These are phyloP conservation scores for Tetramorium bicarinatum DNA, from an alignment of 2,888 invertebrate genomes.

Conservation along the genomic window DNA sequence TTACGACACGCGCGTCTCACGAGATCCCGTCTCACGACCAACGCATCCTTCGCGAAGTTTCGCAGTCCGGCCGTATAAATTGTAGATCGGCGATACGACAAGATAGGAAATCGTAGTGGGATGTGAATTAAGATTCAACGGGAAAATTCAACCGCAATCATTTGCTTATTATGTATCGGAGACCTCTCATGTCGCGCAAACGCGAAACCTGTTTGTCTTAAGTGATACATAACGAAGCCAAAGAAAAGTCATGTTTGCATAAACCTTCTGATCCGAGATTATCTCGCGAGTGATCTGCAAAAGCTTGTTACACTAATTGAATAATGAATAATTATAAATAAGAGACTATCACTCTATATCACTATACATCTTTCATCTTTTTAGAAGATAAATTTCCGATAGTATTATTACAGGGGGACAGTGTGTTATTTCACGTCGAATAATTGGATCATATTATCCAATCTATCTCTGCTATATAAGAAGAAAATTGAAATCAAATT, in stretches of 20 bases:
- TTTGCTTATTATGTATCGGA: neutral
- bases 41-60: neutral
- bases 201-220: conserved; percentile 21
- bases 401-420: neutral
- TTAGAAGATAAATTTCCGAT: neutral
- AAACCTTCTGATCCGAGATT: conserved; percentile 3
- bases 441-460: conserved; percentile 3
- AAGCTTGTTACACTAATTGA: conserved; percentile 42
- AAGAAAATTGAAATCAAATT: neutral
- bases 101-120: neutral
- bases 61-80: neutral
- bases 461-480: neutral
- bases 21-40: conserved; percentile 12
- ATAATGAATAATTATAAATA: conserved; percentile 24
- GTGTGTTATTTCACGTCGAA: neutral
- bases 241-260: conserved; percentile 6
- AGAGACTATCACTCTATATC: too few species aligned
- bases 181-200: conserved; percentile 17
- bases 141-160: neutral
- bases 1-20: conserved; percentile 19
- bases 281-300: conserved; percentile 3
- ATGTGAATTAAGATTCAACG: neutral
- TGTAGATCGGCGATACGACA: neutral
- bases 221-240: conserved; percentile 35
- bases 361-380: neutral